These are phyloP conservation scores for Drosophila niveifrons DNA, from an alignment of 2,888 invertebrate species.

Conservation along the genomic window DNA sequence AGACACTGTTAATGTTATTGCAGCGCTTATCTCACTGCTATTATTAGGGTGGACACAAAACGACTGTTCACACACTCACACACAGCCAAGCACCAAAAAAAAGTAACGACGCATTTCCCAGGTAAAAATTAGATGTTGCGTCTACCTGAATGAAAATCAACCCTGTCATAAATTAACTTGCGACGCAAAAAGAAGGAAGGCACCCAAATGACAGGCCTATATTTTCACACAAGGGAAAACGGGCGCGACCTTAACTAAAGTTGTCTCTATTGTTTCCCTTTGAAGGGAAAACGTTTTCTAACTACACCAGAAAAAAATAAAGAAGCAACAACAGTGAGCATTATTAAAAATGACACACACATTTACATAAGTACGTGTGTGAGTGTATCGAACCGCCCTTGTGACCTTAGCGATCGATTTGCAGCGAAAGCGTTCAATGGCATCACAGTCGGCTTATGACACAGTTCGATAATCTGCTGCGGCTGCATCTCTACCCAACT, in stretches of 20 bases:
- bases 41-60: conserved; percentile 44
- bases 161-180: conserved; percentile 72
- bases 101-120: conserved; percentile 55
- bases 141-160: conserved; percentile 71
- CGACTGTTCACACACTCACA: conserved; percentile 3
- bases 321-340: not conserved
- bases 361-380: conserved; percentile 9
- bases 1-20: conserved; percentile 22
- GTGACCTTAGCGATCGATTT: conserved; percentile 42
- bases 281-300: conserved; percentile 39
- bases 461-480: conserved; percentile 47
- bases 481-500: not conserved
- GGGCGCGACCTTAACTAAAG: conserved; percentile 67
- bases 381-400: conserved; percentile 21
- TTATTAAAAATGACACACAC: not conserved
- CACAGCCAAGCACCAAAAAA: not conserved
- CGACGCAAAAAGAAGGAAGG: conserved; percentile 59
- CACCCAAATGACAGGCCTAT: conserved; percentile 55
- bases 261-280: conserved; percentile 46
- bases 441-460: conserved; percentile 32
- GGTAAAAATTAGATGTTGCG: conserved; percentile 50
- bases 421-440: conserved; percentile 55
- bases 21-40: conserved; percentile 25
- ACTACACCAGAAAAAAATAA: conserved; percentile 29
- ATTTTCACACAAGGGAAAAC: conserved; percentile 54